These are phyloP conservation scores for Ameiurus melas DNA, from an alignment of 2,113 vertebrate genomes.

Conservation along the genomic window DNA sequence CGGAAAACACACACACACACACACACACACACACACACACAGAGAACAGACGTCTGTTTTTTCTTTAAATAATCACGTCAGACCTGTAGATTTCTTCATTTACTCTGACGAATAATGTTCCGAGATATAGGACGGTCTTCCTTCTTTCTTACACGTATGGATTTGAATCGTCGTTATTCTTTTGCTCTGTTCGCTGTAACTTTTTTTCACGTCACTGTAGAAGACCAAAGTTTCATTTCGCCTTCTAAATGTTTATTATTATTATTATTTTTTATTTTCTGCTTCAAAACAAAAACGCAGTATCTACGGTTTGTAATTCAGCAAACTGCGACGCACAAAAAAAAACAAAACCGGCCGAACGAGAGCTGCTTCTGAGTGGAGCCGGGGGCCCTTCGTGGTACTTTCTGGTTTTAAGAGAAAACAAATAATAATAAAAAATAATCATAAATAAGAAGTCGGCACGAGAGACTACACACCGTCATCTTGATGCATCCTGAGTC, in stretches of 20 bases:
- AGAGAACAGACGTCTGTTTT: not conserved
- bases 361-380: slow-evolving; percentile 64
- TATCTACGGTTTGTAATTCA: slow-evolving; percentile 37
- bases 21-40: slow-evolving; percentile 9
- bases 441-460: not conserved
- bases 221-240: slow-evolving; percentile 69
- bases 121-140: slow-evolving; percentile 28
- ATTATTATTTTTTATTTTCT: too few species aligned
- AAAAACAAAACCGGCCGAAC: slow-evolving; percentile 53
- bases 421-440: not conserved
- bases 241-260: not conserved
- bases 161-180: slow-evolving; percentile 39
- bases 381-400: slow-evolving; percentile 46
- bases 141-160: slow-evolving; percentile 42
- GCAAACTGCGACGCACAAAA: slow-evolving; percentile 50
- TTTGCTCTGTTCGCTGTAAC: slow-evolving; percentile 14
- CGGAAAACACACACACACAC: not conserved
- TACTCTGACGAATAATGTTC: not conserved
- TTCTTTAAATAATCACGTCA: not conserved
- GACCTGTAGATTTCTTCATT: not conserved
- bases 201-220: slow-evolving; percentile 59
- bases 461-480: not conserved
- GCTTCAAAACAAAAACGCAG: slow-evolving; percentile 50
- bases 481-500: not conserved
- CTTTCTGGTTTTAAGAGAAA: not conserved